Percentiles rank a stretch among this genome's conserved stretches.
phyloP scores from a whole-genome alignment of 2,888 invertebrate genomes.

The Leptopilina drosophilae region DNA sequence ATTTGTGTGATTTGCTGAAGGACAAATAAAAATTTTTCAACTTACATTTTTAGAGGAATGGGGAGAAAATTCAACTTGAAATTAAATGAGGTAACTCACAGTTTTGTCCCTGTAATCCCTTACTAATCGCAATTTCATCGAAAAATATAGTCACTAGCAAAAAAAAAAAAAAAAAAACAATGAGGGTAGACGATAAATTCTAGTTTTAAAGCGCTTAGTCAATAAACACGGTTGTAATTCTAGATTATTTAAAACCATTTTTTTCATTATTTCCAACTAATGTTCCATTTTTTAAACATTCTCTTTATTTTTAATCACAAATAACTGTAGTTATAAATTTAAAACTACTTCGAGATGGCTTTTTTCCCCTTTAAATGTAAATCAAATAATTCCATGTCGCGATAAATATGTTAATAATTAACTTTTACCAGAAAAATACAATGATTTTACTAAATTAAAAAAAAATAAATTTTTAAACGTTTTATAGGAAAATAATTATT shows the following conservation, averaged over 20 bases:
- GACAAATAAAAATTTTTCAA: neutral
- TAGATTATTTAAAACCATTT: conserved; percentile 13
- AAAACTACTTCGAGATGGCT: no score
- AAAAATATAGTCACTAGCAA: conserved; percentile 4
- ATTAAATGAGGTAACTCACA: conserved; percentile 17
- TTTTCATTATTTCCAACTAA: conserved; percentile 1
- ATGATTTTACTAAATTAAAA: no score
- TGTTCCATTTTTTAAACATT: neutral
- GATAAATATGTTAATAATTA: no score
- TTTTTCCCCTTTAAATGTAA: no score
- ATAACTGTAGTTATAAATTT: neutral
- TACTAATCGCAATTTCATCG: conserved; percentile 31
- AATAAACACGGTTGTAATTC: conserved; percentile 21
- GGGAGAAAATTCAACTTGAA: neutral
- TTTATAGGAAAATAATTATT: no score
- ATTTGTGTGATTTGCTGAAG: neutral
- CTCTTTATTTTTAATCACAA: neutral
- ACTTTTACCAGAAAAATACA: no score
- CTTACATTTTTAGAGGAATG: neutral
- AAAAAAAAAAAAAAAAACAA: no score
- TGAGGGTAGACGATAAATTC: neutral
- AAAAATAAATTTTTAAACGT: no score
- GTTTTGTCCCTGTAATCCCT: conserved; percentile 13
- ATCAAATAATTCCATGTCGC: no score
- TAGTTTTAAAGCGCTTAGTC: conserved; percentile 31